Percentiles rank a stretch among this genome's conserved stretches.
phyloP scores from a whole-genome alignment of 92 coral and sea anemone species.

The Plumapathes pennacea region DNA sequence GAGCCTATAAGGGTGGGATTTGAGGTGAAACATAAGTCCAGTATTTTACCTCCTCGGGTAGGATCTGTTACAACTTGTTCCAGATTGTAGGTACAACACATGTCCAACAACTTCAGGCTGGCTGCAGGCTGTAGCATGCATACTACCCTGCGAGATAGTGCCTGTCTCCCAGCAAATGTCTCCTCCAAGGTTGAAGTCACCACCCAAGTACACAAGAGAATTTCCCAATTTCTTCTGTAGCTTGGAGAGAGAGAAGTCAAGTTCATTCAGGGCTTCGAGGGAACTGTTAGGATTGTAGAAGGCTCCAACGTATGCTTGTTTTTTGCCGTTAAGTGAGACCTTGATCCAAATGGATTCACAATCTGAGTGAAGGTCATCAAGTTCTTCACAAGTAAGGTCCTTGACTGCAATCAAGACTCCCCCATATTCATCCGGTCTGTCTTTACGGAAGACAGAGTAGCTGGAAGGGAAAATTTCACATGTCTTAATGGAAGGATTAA shows the following conservation, averaged over 20 bases:
- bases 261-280: constrained; percentile 20
- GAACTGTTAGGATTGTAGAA: constrained; percentile 32
- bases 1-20: constrained; percentile 20
- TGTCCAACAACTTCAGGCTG: constrained; percentile 9
- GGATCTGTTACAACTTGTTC: constrained; percentile 7
- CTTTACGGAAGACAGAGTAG: constrained; percentile 23
- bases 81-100: constrained; percentile 20
- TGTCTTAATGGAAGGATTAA: constrained; percentile 7
- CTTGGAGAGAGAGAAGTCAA: constrained; percentile 25
- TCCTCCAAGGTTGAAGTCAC: constrained; percentile 31
- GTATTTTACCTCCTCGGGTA: constrained; percentile 17
- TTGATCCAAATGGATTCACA: constrained; percentile 25
- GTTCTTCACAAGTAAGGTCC: constrained; percentile 17
- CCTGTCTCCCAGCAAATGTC: constrained; percentile 19
- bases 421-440: constrained; percentile 31
- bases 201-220: constrained; percentile 13
- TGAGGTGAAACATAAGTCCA: constrained; percentile 30
- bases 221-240: constrained; percentile 14
- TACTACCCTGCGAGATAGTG: constrained; percentile 24
- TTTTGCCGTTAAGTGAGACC: constrained; percentile 16
- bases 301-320: constrained; percentile 35
- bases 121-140: constrained; percentile 21
- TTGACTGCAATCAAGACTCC: constrained; percentile 27
- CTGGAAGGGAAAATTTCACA: constrained; percentile 26
- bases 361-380: constrained; percentile 15